Conservation (phyloP, 1,140 invertebrate genomes). For the Drosophila varians region DNA sequence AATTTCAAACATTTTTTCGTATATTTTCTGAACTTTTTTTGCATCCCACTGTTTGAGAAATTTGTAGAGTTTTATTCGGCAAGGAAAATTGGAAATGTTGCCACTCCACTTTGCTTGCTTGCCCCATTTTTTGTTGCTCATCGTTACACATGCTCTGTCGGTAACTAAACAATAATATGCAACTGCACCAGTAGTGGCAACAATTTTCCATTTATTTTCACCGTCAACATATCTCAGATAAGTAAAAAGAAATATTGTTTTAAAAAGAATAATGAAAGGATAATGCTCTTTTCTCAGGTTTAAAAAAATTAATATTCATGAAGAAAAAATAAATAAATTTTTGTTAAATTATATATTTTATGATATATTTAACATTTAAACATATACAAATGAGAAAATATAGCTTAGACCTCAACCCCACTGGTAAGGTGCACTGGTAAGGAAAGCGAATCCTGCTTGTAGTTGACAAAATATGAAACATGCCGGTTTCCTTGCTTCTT, state of each 20-base stretch:
- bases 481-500: slow-evolving; percentile 46
- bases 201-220: slow-evolving; percentile 67
- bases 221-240: slow-evolving; percentile 34
- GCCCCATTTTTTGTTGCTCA: neutral
- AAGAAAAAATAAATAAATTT: neutral
- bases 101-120: neutral
- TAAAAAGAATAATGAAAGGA: neutral
- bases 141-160: slow-evolving; percentile 39
- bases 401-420: neutral
- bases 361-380: neutral
- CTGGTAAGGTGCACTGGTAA: no score
- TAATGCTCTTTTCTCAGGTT: neutral
- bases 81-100: slow-evolving; percentile 37
- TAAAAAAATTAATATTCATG: neutral
- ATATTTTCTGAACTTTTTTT: neutral
- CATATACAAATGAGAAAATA: neutral
- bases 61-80: no score
- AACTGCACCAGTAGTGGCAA: slow-evolving; percentile 52
- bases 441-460: slow-evolving; percentile 29
- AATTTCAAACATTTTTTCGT: neutral
- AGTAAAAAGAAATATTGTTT: neutral
- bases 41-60: no score
- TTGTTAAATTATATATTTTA: no score
- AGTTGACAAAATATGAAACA: slow-evolving; percentile 78
- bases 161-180: slow-evolving; percentile 61